Evolutionary conservation across 2,797 vertebrate genomes (phyloP).

Genomic region (Nyctalus aviator): DNA sequence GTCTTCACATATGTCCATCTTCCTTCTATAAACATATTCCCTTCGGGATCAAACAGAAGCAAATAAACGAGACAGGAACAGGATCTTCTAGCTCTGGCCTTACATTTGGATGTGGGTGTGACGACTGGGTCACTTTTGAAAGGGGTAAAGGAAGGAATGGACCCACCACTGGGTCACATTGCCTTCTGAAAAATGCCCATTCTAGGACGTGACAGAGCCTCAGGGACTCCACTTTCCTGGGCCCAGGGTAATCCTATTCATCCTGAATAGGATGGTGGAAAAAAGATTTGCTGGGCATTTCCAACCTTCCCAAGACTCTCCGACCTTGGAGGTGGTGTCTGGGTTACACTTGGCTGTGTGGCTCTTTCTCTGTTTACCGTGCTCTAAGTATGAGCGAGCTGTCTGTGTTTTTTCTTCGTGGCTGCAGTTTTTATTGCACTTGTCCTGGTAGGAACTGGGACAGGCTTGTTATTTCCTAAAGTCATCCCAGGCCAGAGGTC

Average conservation of each 20-base stretch:
- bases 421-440: slow-evolving; percentile 72
- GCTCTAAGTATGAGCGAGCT: slow-evolving; percentile 53
- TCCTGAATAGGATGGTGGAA: neutral
- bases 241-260: neutral
- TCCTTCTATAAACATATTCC: neutral
- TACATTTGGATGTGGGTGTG: neutral
- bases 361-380: slow-evolving; percentile 61
- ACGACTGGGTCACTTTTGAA: neutral
- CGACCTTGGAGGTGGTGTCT: neutral
- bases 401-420: slow-evolving; percentile 76
- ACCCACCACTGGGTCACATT: neutral
- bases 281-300: neutral
- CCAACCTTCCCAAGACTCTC: neutral
- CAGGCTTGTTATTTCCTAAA: slow-evolving; percentile 31
- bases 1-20: neutral
- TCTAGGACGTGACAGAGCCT: neutral
- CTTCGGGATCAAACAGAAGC: neutral
- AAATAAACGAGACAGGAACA: neutral
- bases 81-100: neutral
- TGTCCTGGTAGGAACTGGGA: slow-evolving; percentile 62
- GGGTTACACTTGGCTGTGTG: neutral
- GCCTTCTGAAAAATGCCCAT: neutral
- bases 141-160: no score
- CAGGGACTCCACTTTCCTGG: neutral
- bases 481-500: slow-evolving; percentile 11